Evolutionary conservation across 2,888 invertebrate genomes (phyloP).

Genomic region (Aphodius granarius): DNA sequence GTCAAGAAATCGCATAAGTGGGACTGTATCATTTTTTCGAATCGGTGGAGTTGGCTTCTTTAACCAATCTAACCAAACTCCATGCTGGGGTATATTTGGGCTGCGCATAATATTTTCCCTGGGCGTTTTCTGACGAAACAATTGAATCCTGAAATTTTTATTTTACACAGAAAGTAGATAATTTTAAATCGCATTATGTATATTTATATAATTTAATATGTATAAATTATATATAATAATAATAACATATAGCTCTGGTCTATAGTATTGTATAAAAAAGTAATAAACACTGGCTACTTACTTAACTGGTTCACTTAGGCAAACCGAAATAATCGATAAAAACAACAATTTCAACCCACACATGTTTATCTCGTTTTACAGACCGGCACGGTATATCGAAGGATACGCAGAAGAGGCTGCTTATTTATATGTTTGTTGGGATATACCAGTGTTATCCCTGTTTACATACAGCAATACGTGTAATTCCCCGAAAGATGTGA

Average conservation of each 20-base stretch:
- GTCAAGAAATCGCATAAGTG: conserved; percentile 51
- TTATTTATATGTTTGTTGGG: neutral
- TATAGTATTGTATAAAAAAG: no score
- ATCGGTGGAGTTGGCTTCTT: conserved; percentile 30
- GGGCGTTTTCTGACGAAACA: conserved; percentile 43
- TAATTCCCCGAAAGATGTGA: neutral
- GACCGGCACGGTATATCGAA: neutral
- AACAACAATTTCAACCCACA: neutral
- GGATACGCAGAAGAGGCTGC: neutral
- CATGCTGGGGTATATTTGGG: conserved; percentile 38
- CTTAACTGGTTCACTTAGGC: neutral
- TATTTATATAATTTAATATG: no score
- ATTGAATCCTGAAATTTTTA: conserved; percentile 42
- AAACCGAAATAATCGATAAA: neutral
- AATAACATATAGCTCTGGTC: no score
- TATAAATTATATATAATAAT: no score
- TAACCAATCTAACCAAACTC: conserved; percentile 35
- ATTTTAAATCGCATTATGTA: no score
- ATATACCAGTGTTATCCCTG: neutral
- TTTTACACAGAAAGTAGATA: no score
- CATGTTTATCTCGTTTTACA: neutral
- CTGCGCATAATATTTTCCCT: conserved; percentile 40
- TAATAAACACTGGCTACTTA: neutral
- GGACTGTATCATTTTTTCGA: conserved; percentile 49
- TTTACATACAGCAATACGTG: neutral